These are phyloP conservation scores for Falco biarmicus DNA, from an alignment of 2,797 vertebrate species.

Conservation along the genomic window DNA sequence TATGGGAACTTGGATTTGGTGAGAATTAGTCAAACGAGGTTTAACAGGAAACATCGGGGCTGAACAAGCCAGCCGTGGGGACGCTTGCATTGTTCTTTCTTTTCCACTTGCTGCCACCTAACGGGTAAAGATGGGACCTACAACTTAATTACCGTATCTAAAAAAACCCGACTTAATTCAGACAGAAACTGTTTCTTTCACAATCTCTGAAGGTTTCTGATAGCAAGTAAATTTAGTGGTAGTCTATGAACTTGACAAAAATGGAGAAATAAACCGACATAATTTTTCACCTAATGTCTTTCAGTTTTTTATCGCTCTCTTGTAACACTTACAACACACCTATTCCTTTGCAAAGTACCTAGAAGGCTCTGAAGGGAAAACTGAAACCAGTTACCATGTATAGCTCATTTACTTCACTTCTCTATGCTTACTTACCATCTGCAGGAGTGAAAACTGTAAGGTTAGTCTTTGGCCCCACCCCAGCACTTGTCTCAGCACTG, in stretches of 20 bases:
- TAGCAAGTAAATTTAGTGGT: neutral
- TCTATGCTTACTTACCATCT: constrained; percentile 81
- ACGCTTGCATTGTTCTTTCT: neutral
- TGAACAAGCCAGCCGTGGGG: rapidly evolving
- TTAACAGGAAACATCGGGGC: rapidly evolving
- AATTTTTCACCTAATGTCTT: neutral
- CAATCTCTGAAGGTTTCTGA: neutral
- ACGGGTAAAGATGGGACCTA: neutral
- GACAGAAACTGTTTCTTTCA: neutral
- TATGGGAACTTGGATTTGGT: no score
- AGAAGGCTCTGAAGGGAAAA: neutral
- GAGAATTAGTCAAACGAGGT: neutral
- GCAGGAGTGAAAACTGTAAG: constrained; percentile 84
- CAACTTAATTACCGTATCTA: neutral
- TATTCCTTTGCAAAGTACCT: neutral
- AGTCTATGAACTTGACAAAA: neutral
- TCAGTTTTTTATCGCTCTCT: neutral
- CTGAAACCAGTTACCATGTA: rapidly evolving
- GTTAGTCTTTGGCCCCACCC: constrained; percentile 85
- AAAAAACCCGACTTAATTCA: neutral
- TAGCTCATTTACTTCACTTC: neutral
- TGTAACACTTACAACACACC: rapidly evolving
- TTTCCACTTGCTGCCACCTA: constrained; percentile 78
- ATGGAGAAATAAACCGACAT: neutral
- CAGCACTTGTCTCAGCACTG: constrained; percentile 88